phyloP scores from a whole-genome alignment of 1,140 invertebrate genomes.

The Odontomachus brunneus region DNA sequence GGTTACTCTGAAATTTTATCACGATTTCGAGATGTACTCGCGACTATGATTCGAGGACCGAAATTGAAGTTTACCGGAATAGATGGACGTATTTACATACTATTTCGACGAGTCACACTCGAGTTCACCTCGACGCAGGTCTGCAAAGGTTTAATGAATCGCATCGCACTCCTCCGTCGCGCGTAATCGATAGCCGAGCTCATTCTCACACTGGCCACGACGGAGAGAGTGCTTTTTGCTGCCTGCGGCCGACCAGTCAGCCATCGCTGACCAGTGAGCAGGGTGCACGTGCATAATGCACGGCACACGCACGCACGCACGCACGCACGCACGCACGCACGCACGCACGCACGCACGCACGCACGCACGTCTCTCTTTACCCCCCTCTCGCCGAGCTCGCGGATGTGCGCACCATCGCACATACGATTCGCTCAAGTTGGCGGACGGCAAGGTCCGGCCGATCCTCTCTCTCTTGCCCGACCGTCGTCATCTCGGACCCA shows the following conservation, averaged over 20 bases:
- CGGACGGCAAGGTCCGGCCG: conserved; percentile 73
- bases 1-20: too few species aligned
- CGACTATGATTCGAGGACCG: too few species aligned
- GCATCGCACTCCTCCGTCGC: too few species aligned
- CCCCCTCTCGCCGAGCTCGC: conserved; percentile 63
- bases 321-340: too few species aligned
- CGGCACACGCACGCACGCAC: conserved; percentile 63
- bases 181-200: conserved; percentile 54
- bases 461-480: conserved; percentile 31
- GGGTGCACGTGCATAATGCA: conserved; percentile 68
- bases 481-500: conserved; percentile 38
- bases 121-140: conserved; percentile 27
- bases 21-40: too few species aligned
- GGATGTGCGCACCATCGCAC: conserved; percentile 84
- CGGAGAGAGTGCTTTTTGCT: conserved; percentile 40
- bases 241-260: conserved; percentile 35
- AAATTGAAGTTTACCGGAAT: too few species aligned
- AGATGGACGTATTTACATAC: too few species aligned
- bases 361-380: too few species aligned
- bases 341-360: too few species aligned
- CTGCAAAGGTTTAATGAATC: conserved; percentile 41
- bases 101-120: background rate
- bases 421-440: conserved; percentile 82
- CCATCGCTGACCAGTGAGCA: conserved; percentile 55
- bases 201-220: conserved; percentile 45